These are phyloP conservation scores for Psephotus haematonotus DNA, from an alignment of 2,113 vertebrate species.

Conservation along the genomic window DNA sequence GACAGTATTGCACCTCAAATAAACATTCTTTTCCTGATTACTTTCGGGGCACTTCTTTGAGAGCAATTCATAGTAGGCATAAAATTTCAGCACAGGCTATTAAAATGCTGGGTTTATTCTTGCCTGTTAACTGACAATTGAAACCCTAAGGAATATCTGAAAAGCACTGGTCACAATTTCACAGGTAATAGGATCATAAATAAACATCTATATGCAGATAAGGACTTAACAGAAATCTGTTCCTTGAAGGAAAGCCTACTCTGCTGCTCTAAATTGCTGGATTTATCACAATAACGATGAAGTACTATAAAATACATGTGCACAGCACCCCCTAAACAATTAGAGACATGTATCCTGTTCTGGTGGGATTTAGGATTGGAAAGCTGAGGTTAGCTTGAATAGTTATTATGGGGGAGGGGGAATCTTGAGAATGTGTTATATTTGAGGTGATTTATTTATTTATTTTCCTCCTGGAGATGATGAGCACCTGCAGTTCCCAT, in stretches of 20 bases:
- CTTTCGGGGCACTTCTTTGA: neutral
- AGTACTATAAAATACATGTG: neutral
- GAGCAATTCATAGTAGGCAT: neutral
- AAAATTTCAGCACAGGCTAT: neutral
- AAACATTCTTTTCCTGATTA: neutral
- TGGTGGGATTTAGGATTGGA: neutral
- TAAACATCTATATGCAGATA: conserved; percentile 52
- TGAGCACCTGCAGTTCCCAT: neutral
- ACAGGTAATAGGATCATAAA: conserved; percentile 52
- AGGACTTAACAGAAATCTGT: conserved; percentile 28
- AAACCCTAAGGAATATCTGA: conserved; percentile 43
- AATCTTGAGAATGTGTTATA: neutral
- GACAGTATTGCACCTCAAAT: neutral
- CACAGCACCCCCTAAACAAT: neutral
- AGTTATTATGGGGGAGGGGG: neutral
- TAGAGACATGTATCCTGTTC: neutral
- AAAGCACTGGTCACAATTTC: conserved; percentile 8
- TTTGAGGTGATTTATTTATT: neutral
- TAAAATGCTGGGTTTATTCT: conserved; percentile 24
- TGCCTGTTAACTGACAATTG: conserved; percentile 27
- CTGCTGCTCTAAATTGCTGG: conserved; percentile 33
- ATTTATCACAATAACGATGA: conserved; percentile 10
- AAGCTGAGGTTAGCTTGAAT: neutral
- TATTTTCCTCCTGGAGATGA: neutral
- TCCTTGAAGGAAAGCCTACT: neutral